Percentiles rank a stretch among this genome's conserved stretches.
Conservation (phyloP, 2,888 invertebrate genomes). For the Eurois occulta region DNA sequence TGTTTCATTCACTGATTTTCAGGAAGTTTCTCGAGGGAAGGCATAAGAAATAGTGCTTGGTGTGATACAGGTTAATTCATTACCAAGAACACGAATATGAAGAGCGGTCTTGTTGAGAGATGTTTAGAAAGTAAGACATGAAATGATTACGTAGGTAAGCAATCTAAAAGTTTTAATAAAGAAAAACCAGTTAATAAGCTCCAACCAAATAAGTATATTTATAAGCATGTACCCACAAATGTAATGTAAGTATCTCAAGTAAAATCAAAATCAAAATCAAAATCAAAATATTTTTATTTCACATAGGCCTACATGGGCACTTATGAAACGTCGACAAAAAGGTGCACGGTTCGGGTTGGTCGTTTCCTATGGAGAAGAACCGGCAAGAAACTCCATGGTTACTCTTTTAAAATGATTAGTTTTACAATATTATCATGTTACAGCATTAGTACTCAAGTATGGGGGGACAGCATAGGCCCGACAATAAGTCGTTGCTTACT, state of each 20-base stretch:
- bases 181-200: neutral
- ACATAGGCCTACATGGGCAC: too few relatives aligned
- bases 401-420: too few relatives aligned
- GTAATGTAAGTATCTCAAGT: neutral
- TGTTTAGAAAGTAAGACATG: neutral
- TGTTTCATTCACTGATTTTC: neutral
- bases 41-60: neutral
- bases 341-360: too few relatives aligned
- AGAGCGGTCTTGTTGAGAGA: neutral
- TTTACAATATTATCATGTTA: too few relatives aligned
- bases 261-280: too few relatives aligned
- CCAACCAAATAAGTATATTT: neutral
- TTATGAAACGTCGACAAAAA: too few relatives aligned
- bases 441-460: too few relatives aligned
- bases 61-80: neutral
- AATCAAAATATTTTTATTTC: too few relatives aligned
- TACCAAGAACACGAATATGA: neutral
- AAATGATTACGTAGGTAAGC: neutral
- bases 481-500: too few relatives aligned
- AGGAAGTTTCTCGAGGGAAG: neutral
- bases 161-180: neutral
- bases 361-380: too few relatives aligned
- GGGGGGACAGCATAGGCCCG: too few relatives aligned
- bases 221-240: neutral
- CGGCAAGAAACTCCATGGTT: too few relatives aligned